Evolutionary conservation across 2,888 invertebrate species (phyloP), one percentile per base, ranked within the genome.

Genomic region (Drosophila cognata): DNA sequence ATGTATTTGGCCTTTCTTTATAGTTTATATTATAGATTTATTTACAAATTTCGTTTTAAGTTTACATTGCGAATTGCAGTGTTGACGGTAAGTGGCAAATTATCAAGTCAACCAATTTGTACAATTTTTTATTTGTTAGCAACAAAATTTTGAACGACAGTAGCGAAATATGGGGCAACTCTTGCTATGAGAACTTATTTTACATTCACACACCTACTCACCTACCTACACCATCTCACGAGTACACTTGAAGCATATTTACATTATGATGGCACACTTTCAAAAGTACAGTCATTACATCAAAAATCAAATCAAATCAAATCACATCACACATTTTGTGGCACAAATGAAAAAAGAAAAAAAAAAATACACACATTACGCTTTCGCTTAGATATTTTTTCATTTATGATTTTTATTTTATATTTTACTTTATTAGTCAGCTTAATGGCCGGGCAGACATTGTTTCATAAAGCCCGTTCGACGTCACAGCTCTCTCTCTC

Each of bases 11-110:
- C 52, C 13, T 52, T 41, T 41, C 52, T 46, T 33, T 13, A 36
- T 51, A 59, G 33, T 71, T 77, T 71, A 70, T 36, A 53, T 56
- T 67, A 66, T 66, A 66, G 60, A 53, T 59, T 76, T 71, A 63
- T 53, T 33, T 33, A 67, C 10, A 46, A 60, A 38, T 59, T 67
- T 76, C 21, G 61, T 67, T 81, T 71, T 85, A 85, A 89, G 82
- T 71, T 88, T 82, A 82, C 89, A 88, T 88, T 85, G 89, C 85
- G 85, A 85, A 85, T 72, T 89, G 89, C 82, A 89, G 71, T 85
- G 89, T 84, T 65, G 88, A 88, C 85, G 85, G 85, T 85, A 85
- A 85, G 85, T 85, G 89, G 82, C 89, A 84, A 83, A 66, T 71
- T 65, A 52, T 62, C 36, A 59, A 61, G 53, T 65, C 66, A 60